Conservation (phyloP, 2,797 vertebrate species). For the Arrhamphus sclerolepis region DNA sequence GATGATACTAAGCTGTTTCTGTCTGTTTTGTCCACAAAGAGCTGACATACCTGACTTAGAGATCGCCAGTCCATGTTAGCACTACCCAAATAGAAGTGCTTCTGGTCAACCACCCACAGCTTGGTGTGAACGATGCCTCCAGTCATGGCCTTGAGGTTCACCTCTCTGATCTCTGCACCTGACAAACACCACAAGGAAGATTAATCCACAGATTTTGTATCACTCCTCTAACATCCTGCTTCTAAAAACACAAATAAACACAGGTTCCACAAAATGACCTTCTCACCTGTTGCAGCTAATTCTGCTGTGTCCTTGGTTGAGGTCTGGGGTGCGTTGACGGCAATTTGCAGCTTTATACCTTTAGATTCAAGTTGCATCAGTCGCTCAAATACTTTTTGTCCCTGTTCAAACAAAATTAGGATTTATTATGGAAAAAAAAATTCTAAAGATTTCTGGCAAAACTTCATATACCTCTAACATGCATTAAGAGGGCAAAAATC, state of each 20-base stretch:
- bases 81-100: conserved; percentile 83
- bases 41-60: conserved; percentile 77
- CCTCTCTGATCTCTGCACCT: conserved; percentile 80
- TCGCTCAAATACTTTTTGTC: conserved; percentile 72
- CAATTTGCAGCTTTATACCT: conserved; percentile 76
- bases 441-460: too few relatives aligned
- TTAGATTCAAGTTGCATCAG: conserved; percentile 73
- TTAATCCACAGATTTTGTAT: neutral
- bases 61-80: conserved; percentile 87
- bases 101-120: conserved; percentile 82
- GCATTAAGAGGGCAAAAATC: too few relatives aligned
- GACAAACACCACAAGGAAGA: conserved; percentile 1
- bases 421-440: too few relatives aligned
- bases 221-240: neutral
- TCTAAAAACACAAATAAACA: neutral
- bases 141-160: conserved; percentile 74
- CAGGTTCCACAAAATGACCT: too few relatives aligned
- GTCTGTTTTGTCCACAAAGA: neutral
- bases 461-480: too few relatives aligned
- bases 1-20: too few relatives aligned
- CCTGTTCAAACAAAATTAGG: conserved; percentile 57
- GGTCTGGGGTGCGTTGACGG: conserved; percentile 78
- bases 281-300: conserved; percentile 65
- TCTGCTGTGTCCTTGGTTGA: conserved; percentile 68
- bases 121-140: conserved; percentile 84